Evolutionary conservation across 2,888 invertebrate species (phyloP), one percentile per base, ranked within the genome.

Genomic region (Drosophila gaucha): DNA sequence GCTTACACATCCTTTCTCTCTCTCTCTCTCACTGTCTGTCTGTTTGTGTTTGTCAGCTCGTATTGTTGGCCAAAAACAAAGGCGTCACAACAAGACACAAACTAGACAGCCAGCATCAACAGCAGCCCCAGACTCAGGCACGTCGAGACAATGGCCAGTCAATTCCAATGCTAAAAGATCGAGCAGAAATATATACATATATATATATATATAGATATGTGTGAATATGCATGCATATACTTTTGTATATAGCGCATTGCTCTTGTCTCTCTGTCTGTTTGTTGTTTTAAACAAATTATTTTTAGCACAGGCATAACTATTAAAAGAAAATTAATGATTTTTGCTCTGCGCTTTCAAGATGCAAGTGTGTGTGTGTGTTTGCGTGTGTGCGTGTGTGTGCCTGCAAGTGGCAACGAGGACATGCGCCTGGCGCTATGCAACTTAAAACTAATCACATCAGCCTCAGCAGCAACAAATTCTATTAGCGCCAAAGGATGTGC

Each of bases 251-350:
- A 41, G 43, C 10, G n/a, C n/a, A n/a, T n/a, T 35, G 58, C 22
- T 63, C 47, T 51, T 50, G 51, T 58, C 33, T 35, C 33, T 35
- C 38, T 50, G 78, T 67, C 49, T 57, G 55, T 60, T 76, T 68
- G 69, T 67, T 77, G 75, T 43, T 75, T 82, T 86, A 86, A 77
- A 70, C 69, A 76, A 78, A 67, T 52, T 85, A 82, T 85, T 85
- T 82, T 77, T 85, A 85, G 85, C 77, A n/a, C 28, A 20, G 52
- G 56, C 64, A 51, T 51, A 69, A 69, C 65, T 84, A 80, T 84
- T 84, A 80, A 84, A 75, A 84, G 78, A 62, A 80, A 78, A 75
- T 68, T 84, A 68, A 80, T 84, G 84, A 72, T 60, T 73, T 80
- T 84, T 67, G 67, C 78, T 67, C 60, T 64, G 56, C 63, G 57